Evolutionary conservation across 2,113 vertebrate species (phyloP), one percentile per base, ranked within the genome.

Genomic region (Nothoprocta pentlandii): DNA sequence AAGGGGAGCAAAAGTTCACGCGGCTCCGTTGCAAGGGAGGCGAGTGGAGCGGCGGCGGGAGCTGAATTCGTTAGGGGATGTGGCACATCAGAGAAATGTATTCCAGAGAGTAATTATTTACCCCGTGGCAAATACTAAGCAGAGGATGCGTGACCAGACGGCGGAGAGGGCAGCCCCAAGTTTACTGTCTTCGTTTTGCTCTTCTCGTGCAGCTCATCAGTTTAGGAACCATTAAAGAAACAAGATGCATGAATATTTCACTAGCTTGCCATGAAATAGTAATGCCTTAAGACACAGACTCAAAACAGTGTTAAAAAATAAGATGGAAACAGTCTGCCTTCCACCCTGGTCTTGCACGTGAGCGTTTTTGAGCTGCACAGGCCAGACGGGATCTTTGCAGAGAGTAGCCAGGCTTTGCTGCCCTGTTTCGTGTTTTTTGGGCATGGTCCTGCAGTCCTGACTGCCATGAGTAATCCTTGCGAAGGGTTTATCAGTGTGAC

Each of bases 1-100:
- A 44, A 92, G 63, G 70, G 85, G 87, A 96, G 95, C 94, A 92
- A 91, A 96, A 94, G 96, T 97, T 96, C 95, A 80, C 12, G 1
- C 36, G 84, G 92, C 92, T 96, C 78, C 70, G 4, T 79, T 76
- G 89, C 91, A 53, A 68, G 83, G 63, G 76, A 73, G 86, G 41
- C 80, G 58, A 96, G 91, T 53, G 86, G 63, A 46, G 73, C 83
- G 71, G 10, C 0, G 12, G 34, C 7, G 4, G 67, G 85, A 82
- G 47, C 63, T 76, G 92, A 87, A 87, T 26, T 87, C 84, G 62
- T 69, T 34, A n/a, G 86, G 53, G 46, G 49, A 90, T 56, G 53
- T 32, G 76, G 74, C 36, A 36, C 46, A 61, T 46, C 66, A 54
- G n/a, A 66, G 74, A 69, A 81, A 92, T 69, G 76, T 80, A 74